Evolutionary conservation across 2,797 vertebrate species (phyloP).

Genomic region (Neosilurus mollespiculum): DNA sequence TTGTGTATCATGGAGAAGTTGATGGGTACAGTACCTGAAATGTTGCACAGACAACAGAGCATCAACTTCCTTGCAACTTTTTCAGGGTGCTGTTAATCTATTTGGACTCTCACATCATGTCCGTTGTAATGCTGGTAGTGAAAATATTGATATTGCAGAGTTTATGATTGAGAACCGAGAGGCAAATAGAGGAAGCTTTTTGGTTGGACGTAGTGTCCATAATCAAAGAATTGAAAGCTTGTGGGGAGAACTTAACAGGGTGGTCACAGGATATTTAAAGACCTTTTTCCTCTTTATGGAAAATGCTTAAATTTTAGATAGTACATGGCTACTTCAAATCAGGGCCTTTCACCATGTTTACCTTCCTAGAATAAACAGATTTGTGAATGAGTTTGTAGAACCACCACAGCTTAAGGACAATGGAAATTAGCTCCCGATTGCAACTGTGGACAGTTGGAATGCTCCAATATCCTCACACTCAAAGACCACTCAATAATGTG

Average conservation of each 20-base stretch:
- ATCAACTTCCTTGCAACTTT: slow-evolving; percentile 39
- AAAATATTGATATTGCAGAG: slow-evolving; percentile 27
- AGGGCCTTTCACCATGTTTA: slow-evolving; percentile 35
- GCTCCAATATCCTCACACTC: slow-evolving; percentile 19
- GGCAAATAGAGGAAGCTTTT: slow-evolving; percentile 11
- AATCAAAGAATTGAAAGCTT: slow-evolving; percentile 17
- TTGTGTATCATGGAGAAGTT: slow-evolving; percentile 24
- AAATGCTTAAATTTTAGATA: slow-evolving; percentile 31
- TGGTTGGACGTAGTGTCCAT: slow-evolving; percentile 23
- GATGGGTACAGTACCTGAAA: slow-evolving; percentile 39
- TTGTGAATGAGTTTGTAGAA: slow-evolving; percentile 37
- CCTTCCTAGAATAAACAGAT: slow-evolving; percentile 41
- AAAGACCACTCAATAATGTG: slow-evolving; percentile 19
- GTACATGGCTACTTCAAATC: slow-evolving; percentile 26
- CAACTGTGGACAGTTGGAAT: slow-evolving; percentile 35
- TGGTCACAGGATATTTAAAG: slow-evolving; percentile 32
- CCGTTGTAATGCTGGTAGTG: slow-evolving; percentile 29
- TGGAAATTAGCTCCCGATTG: slow-evolving; percentile 20
- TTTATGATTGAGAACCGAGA: slow-evolving; percentile 27
- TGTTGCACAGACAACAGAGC: slow-evolving; percentile 42
- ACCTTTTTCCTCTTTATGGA: slow-evolving; percentile 33
- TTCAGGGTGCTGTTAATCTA: slow-evolving; percentile 32
- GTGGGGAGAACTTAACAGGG: slow-evolving; percentile 19
- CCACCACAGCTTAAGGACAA: slow-evolving; percentile 40
- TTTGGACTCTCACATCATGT: slow-evolving; percentile 25